A percentile compares a stretch with the other conserved stretches of the same genome.
phyloP scores from a whole-genome alignment of 2,888 invertebrate genomes.

The Tenthredo scrophulariae region DNA sequence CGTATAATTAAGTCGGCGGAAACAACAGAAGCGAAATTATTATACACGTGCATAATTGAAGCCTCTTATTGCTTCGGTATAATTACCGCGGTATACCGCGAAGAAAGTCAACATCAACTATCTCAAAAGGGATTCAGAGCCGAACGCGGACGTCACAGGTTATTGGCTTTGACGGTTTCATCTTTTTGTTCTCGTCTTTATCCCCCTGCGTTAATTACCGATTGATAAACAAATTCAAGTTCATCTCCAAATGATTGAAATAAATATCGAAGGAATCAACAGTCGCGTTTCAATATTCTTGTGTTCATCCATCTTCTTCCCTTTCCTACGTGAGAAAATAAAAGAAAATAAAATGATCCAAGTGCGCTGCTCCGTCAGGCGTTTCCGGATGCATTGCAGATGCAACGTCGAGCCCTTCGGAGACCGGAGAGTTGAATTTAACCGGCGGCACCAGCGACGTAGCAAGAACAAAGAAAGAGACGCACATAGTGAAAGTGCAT shows the following conservation, averaged over 20 bases:
- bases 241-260: background rate
- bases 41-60: slow-evolving; percentile 24
- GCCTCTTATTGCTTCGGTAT: slow-evolving; percentile 1
- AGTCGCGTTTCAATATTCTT: background rate
- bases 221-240: background rate
- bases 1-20: background rate
- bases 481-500: background rate
- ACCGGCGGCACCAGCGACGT: background rate
- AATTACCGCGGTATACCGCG: slow-evolving; percentile 51
- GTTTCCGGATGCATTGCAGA: slow-evolving; percentile 25
- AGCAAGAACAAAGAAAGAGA: background rate
- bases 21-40: slow-evolving; percentile 38
- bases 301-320: background rate
- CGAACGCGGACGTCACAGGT: slow-evolving; percentile 71
- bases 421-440: background rate
- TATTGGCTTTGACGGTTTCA: slow-evolving; percentile 64
- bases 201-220: background rate
- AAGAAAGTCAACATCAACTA: slow-evolving; percentile 59
- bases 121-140: slow-evolving; percentile 72
- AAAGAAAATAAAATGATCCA: background rate
- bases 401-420: background rate
- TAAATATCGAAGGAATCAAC: background rate
- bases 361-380: background rate
- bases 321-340: background rate
- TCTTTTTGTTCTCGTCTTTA: background rate